Evolutionary conservation across 2,113 vertebrate species (phyloP).

Genomic region (Rhabdornis inornatus): DNA sequence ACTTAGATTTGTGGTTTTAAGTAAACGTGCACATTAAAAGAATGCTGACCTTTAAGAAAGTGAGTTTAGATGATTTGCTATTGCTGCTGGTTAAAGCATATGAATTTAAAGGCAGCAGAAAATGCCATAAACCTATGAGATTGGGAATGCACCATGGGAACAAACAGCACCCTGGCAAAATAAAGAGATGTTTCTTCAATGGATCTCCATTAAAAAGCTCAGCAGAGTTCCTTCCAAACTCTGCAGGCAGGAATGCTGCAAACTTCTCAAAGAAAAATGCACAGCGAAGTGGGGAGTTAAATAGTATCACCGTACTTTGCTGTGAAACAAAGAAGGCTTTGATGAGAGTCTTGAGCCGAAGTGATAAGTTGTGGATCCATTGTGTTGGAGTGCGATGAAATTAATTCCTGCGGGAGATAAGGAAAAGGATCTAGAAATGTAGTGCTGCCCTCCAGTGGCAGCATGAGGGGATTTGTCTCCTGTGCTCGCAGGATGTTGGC

Average conservation of each 20-base stretch:
- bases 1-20: slow-evolving; percentile 39
- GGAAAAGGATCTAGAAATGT: not conserved
- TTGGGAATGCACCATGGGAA: not conserved
- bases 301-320: not conserved
- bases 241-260: not conserved
- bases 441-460: slow-evolving; percentile 73
- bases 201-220: not conserved
- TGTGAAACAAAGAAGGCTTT: not conserved
- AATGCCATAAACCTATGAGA: not conserved
- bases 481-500: not conserved
- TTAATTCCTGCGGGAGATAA: not conserved
- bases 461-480: not conserved
- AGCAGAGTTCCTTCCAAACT: not conserved
- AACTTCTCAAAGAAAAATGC: not conserved
- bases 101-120: not conserved
- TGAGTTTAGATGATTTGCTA: not conserved
- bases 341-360: not conserved
- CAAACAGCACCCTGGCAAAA: not conserved
- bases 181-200: not conserved
- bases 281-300: not conserved
- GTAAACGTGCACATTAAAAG: not conserved
- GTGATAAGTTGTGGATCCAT: not conserved
- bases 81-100: slow-evolving; percentile 10
- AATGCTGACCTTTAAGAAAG: slow-evolving; percentile 47
- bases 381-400: not conserved